Evolutionary conservation across 2,888 invertebrate genomes (phyloP), one percentile per base, ranked within the genome.

Genomic region (Lepidochrysops patricia): DNA sequence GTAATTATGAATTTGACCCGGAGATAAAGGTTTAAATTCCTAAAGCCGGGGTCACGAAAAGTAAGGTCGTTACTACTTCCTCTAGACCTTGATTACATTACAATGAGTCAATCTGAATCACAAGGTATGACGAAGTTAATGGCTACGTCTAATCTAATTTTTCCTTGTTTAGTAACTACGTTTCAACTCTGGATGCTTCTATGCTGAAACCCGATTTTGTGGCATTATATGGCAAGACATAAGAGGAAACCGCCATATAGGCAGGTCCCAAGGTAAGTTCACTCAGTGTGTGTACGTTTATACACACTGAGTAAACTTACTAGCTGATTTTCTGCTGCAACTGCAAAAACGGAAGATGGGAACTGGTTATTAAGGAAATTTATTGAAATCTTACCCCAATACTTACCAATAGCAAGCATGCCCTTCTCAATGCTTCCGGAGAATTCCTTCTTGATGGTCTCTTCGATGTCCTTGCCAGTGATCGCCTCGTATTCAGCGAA

Each of bases 351-450:
- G n/a, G n/a, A n/a, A n/a, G n/a, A n/a, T n/a, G n/a, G n/a, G n/a
- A n/a, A n/a, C n/a, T n/a, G n/a, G n/a, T n/a, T n/a, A n/a, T n/a
- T n/a, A n/a, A n/a, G n/a, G n/a, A n/a, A n/a, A n/a, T n/a, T n/a
- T n/a, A n/a, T n/a, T n/a, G n/a, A n/a, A n/a, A n/a, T n/a, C n/a
- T n/a, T n/a, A n/a, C n/a, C n/a, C n/a, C n/a, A n/a, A n/a, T n/a
- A 81, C 90, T 89, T 84, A 97, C 97, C 96, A 71, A 97, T 95
- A 74, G 96, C 96, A 63, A 97, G 91, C 78, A 97, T 92, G 70
- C 96, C 97, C 77, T 95, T 94, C 79, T 96, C 93, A 60, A 97
- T 90, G 73, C 93, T 94, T 67, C 97, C 97, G 65, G 96, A 96
- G 87, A 97, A 96, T 83, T 97, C 97, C 67, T 93, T 93, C 84